A percentile compares a stretch with the other conserved stretches of the same genome.
Conservation (phyloP, 2,888 invertebrate species). For the Drosophila nr. perissopoda region DNA sequence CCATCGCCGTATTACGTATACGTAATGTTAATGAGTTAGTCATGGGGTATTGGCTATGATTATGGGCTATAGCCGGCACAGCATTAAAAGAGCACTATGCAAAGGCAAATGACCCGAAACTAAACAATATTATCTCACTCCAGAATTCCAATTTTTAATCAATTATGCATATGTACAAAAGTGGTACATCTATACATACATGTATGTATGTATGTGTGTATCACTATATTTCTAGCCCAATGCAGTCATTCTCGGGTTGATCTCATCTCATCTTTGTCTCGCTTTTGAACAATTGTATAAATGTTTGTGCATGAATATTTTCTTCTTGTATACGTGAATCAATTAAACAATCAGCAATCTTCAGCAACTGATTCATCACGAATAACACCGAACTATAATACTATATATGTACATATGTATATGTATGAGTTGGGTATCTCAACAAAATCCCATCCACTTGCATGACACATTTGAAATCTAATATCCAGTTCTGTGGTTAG, state of each 20-base stretch:
- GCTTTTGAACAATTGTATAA: constrained; percentile 1
- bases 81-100: not conserved
- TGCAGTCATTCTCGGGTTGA: constrained; percentile 35
- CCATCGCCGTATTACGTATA: constrained; percentile 65
- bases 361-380: constrained; percentile 36
- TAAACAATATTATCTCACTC: not conserved
- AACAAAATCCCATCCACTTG: constrained; percentile 11
- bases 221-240: constrained; percentile 4
- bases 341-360: constrained; percentile 43
- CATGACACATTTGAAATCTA: constrained; percentile 20
- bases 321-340: constrained; percentile 8
- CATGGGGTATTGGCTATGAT: constrained; percentile 45
- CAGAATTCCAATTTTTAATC: constrained; percentile 15
- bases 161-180: constrained; percentile 1
- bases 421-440: not conserved
- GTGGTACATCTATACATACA: not conserved
- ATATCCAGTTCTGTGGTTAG: constrained; percentile 13
- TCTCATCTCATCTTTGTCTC: constrained; percentile 31
- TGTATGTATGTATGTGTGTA: not conserved
- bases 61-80: constrained; percentile 14
- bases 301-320: not conserved
- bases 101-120: constrained; percentile 6
- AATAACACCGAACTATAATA: constrained; percentile 1
- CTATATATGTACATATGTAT: not conserved
- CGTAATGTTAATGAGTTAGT: constrained; percentile 65